Evolutionary conservation across 2,797 vertebrate species (phyloP), one percentile per base, ranked within the genome.

Genomic region (Gallinago solitaria): DNA sequence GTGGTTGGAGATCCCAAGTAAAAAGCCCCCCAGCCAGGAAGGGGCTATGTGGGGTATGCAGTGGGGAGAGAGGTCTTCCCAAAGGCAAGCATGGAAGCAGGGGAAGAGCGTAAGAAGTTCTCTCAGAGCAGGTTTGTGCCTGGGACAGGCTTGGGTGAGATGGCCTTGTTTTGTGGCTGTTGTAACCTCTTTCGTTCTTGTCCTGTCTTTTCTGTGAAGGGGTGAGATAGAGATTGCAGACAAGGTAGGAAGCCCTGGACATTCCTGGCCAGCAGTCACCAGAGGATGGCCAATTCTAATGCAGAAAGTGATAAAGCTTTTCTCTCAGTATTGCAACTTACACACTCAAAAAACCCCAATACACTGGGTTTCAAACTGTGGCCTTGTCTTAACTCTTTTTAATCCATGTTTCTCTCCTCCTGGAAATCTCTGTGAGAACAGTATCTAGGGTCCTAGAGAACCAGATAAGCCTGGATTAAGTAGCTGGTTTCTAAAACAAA

Each of bases 1-100:
- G 33, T 35, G 41, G 4, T 57, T 54, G 28, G 41, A 56, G 5
- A 69, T n/a, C 21, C 14, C 59, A 61, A 30, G 28, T 53, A 17
- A 64, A 43, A 82, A 50, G 9, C 2, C 9, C 28, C 7, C 16
- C 2, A 5, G 15, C 24, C 57, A 59, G 57, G 37, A 78, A 75
- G 33, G 10, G 18, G 5, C 17, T 33, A 1, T 2, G 0, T 32
- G 33, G 43, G 30, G 3, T 43, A 18, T 1, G 1, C 10, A 24
- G 25, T 1, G 2, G 14, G 37, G 30, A 63, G 35, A 59, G 16
- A 6, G 6, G 4, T 73, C 33, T 77, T 59, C 37, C 71, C 8
- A 5, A 35, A 28, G 21, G 27, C 33, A 16, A 23, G 12, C 9
- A 24, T 41, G 30, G 51, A 77, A 77, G n/a, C 15, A 47, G 32